Evolutionary conservation across 2,797 vertebrate genomes (phyloP).

Genomic region (Gallirallus australis): DNA sequence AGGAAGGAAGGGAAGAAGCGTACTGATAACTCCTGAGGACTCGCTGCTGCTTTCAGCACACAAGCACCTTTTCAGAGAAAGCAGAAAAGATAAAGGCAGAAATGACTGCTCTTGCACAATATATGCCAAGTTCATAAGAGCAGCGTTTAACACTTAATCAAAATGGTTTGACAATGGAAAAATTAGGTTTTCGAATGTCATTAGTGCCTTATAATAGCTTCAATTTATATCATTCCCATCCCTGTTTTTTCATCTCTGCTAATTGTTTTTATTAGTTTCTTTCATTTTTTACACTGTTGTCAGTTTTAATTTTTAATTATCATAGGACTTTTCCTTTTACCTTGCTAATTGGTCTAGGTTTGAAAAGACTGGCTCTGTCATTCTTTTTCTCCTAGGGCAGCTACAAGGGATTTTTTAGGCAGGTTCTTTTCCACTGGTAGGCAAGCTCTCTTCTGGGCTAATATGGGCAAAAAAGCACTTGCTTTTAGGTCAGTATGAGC

Average conservation of each 20-base stretch:
- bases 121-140: constrained; percentile 63
- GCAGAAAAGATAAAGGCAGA: constrained; percentile 36
- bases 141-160: constrained; percentile 78
- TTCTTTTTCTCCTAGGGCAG: constrained; percentile 45
- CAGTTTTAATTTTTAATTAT: constrained; percentile 83
- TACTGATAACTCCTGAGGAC: background rate
- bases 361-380: constrained; percentile 51
- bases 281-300: constrained; percentile 80
- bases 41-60: background rate
- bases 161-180: constrained; percentile 78
- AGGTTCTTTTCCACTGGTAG: background rate
- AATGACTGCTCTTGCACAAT: constrained; percentile 57
- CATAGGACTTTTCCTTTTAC: constrained; percentile 42
- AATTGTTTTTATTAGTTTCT: constrained; percentile 78
- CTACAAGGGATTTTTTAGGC: constrained; percentile 24
- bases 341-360: constrained; percentile 62
- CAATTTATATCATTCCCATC: constrained; percentile 77
- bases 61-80: constrained; percentile 48
- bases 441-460: constrained; percentile 1
- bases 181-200: constrained; percentile 79
- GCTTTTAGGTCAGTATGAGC: background rate
- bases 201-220: constrained; percentile 79
- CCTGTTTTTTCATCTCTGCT: constrained; percentile 71
- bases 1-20: background rate
- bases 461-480: background rate